Evolutionary conservation across 2,113 vertebrate genomes (phyloP), one percentile per base, ranked within the genome.

Genomic region (Rhegmatorhina hoffmannsi): DNA sequence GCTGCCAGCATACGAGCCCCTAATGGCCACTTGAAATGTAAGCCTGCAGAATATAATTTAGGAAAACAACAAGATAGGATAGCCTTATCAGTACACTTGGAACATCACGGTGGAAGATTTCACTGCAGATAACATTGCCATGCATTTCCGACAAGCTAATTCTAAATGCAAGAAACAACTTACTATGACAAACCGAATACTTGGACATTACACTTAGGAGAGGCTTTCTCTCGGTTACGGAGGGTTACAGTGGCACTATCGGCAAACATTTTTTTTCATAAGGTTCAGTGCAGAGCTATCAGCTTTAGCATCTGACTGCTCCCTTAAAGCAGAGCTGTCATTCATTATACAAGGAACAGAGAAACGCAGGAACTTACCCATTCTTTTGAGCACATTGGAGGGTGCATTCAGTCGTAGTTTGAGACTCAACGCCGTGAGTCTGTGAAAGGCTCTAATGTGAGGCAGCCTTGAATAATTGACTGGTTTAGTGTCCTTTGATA

Each of bases 21-120:
- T 99, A 99, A 99, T 99, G 98, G 99, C 99, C 99, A 99, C 99
- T 99, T 99, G 99, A 99, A 99, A 99, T 99, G 99, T 99, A 99
- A 99, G 99, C 99, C 99, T 99, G 99, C 98, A 98, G 98, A 98
- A 98, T 99, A 98, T 97, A 98, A 98, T 98, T 97, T 98, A 98
- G 97, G 96, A 96, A 98, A 97, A 98, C 97, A 98, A 98, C 97
- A 98, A 98, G 97, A 98, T 98, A 98, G 97, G 97, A 98, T 96
- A 97, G 96, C 97, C 98, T 97, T 92, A 98, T 98, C 97, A 98
- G 97, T 93, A 95, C 64, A 96, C 94, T 97, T 93, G 84, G 87
- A 98, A 96, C 96, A 98, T 96, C 94, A 98, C 93, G n/a, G 97
- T 94, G 89, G 98, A 98, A 97, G 92, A 97, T 97, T 98, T 97